Evolutionary conservation across 2,113 vertebrate genomes (phyloP), one percentile per base, ranked within the genome.

Genomic region (Neogobius melanostomus): DNA sequence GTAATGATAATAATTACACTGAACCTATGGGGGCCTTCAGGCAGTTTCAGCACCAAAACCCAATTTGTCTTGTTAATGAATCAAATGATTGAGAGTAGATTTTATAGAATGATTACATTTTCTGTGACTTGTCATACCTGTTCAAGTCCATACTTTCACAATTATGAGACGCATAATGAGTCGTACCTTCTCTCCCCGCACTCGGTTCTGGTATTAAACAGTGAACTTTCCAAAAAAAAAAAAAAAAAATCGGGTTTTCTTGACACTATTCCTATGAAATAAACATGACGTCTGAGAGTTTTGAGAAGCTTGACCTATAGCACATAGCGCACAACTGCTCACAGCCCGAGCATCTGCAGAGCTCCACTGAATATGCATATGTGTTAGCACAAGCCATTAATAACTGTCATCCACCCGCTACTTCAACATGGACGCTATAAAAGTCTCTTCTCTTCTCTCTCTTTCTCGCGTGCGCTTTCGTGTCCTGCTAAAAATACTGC

Each of bases 361-460:
- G 79, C 89, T 93, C 91, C 62, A 81, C 94, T 97, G 95, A 98
- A 97, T 98, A 97, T 97, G 95, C 95, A 97, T 97, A 94, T 92
- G 92, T 93, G 92, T 92, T 94, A 93, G 93, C 91, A 93, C 84
- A 87, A 89, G 92, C 93, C 94, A 96, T 97, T 96, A 97, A 97
- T 98, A 97, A 97, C 95, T 96, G 96, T 96, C 96, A 96, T 95
- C 93, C 88, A 93, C 94, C 93, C 93, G 91, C 90, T 90, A 90
- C 90, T 94, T 92, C 92, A 93, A 93, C 64, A 74, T 80, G 68
- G 84, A 80, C 66, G 28, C 28, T 36, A 36, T 36, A 4, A 36
- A 36, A 69, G 43, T 72, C 62, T 68, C 81, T 71, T 60, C 75
- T 54, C 51, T 16, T 54, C 17, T 54, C 6, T 14, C 14, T 50